Percentiles rank a stretch among this genome's conserved stretches.
Evolutionary conservation across 2,113 vertebrate species (phyloP).

Genomic region (Prunella himalayana): DNA sequence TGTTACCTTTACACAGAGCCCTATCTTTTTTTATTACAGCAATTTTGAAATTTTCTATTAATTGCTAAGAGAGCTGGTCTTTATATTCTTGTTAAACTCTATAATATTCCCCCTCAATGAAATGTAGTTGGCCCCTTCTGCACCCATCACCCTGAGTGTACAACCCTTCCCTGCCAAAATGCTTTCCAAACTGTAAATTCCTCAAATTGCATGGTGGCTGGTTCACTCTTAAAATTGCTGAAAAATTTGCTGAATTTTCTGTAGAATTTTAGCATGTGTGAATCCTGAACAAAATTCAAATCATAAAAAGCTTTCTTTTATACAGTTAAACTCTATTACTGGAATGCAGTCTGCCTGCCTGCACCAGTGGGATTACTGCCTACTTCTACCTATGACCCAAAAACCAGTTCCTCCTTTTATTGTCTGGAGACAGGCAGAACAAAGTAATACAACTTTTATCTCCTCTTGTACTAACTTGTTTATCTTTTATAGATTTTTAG

Average conservation of each 20-base stretch:
- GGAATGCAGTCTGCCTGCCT: not conserved
- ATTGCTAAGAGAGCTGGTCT: not conserved
- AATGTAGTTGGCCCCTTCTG: not conserved
- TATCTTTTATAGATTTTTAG: not conserved
- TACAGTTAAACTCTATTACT: not conserved
- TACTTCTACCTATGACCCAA: not conserved
- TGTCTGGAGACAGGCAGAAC: not conserved
- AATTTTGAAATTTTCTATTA: not conserved
- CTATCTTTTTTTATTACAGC: not conserved
- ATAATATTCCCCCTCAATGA: not conserved
- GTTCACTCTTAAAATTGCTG: not conserved
- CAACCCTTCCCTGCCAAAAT: not conserved
- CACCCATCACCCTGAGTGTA: accelerated
- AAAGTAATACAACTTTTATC: not conserved
- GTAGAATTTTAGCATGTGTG: not conserved
- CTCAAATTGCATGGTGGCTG: not conserved
- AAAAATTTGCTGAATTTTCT: not conserved
- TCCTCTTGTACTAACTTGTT: not conserved
- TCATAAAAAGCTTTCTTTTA: not conserved
- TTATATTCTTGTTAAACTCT: not conserved
- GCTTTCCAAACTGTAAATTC: not conserved
- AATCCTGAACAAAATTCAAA: not conserved
- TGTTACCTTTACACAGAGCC: not conserved
- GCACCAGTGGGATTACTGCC: not conserved
- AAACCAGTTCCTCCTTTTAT: not conserved